Evolutionary conservation across 92 coral and sea anemone genomes (phyloP), one percentile per base, ranked within the genome.

Genomic region (Isaurus tuberculatus): DNA sequence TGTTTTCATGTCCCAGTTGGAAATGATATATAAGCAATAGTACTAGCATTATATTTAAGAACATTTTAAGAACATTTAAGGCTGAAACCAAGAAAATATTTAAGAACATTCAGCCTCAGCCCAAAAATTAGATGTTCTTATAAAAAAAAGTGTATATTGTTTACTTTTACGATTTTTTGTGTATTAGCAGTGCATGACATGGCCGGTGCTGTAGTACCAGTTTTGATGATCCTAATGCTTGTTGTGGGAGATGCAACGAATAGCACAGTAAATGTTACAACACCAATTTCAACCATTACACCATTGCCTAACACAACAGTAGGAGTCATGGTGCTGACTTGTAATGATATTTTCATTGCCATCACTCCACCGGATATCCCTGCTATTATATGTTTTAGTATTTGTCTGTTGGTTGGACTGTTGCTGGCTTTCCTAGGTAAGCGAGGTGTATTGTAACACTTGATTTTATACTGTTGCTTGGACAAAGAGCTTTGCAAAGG

Each of bases 361-460:
- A 25, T 27, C 46, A 22, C 69, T 57, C 32, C 70, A 60, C 69
- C 31, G 13, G 65, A 77, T 44, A 36, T 77, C 32, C 70, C 82
- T 15, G 82, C 58, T 42, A 14, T 77, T 58, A 33, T 34, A 13
- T 77, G 82, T 36, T 77, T 77, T 31, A 57, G 82, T 77, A 34
- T 77, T 22, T 77, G 82, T n/a, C 22, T 77, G 23, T 23, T 77
- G 5, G 43, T 77, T 23, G 70, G 82, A 10, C 23, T 77, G 53
- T 10, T 77, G 82, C 82, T 77, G 26, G 31, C 60, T 26, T 77
- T 77, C 53, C 23, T 58, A n/a, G 82, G 82, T 77, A 58, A 77
- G 82, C 58, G n/a, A 9, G 15, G 11, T 60, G 31, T 75, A 22
- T 23, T 10, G 20, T 8, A 15, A n/a, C n/a, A n/a, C n/a, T 25